A percentile compares a stretch with the other conserved stretches of the same genome.
Evolutionary conservation across 2,888 invertebrate species (phyloP).

Genomic region (Patella ulyssiponensis): DNA sequence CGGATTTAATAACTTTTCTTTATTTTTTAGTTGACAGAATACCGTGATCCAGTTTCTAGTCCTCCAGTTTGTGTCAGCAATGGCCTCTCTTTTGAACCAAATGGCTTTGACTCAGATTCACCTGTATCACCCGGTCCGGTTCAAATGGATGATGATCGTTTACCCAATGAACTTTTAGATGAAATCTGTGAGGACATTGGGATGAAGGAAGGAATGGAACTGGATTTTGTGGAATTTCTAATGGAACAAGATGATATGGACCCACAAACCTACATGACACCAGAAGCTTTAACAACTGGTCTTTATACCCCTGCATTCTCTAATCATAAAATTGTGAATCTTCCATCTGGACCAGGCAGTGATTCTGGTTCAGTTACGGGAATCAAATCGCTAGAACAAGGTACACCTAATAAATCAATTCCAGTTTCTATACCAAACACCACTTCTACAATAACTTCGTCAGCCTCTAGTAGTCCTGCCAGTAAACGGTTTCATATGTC

Average conservation of each 20-base stretch:
- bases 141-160: slow-evolving; percentile 58
- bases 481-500: slow-evolving; percentile 61
- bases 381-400: not conserved
- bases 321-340: slow-evolving; percentile 10
- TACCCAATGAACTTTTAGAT: slow-evolving; percentile 67
- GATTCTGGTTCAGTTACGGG: not conserved
- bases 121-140: slow-evolving; percentile 46
- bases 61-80: slow-evolving; percentile 59
- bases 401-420: slow-evolving; percentile 3
- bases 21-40: slow-evolving; percentile 63
- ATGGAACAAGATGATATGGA: slow-evolving; percentile 63
- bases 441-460: slow-evolving; percentile 21
- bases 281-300: slow-evolving; percentile 43
- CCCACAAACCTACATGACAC: slow-evolving; percentile 62
- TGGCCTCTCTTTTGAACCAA: slow-evolving; percentile 53
- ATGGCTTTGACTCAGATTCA: slow-evolving; percentile 59
- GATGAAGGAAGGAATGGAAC: slow-evolving; percentile 70
- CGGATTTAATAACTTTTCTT: not conserved
- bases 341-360: not conserved
- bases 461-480: slow-evolving; percentile 62
- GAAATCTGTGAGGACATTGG: slow-evolving; percentile 72
- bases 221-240: slow-evolving; percentile 69
- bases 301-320: slow-evolving; percentile 16
- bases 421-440: slow-evolving; percentile 5
- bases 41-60: slow-evolving; percentile 62